Percentiles rank a stretch among this genome's conserved stretches.
Evolutionary conservation across 2,113 vertebrate species (phyloP).

Genomic region (Thomomys bottae): DNA sequence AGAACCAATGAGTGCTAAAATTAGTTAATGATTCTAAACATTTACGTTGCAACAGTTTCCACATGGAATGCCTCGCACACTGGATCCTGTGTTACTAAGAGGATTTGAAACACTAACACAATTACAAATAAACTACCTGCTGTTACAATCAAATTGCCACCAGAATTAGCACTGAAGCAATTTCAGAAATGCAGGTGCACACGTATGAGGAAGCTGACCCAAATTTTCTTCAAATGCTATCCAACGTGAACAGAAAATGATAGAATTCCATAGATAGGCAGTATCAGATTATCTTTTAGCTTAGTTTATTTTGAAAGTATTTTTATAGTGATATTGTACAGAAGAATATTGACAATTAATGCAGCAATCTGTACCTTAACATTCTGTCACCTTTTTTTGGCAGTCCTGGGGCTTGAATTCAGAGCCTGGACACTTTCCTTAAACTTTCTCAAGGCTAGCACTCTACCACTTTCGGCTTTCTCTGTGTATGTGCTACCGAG

Average conservation of each 20-base stretch:
- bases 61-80: neutral
- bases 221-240: constrained; percentile 21
- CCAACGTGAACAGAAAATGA: neutral
- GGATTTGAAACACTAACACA: constrained; percentile 54
- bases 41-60: neutral
- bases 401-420: neutral
- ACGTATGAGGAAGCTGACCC: constrained; percentile 18
- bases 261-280: neutral
- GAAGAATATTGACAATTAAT: neutral
- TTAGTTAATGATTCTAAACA: constrained; percentile 26
- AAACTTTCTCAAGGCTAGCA: too few species aligned
- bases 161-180: constrained; percentile 39
- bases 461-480: too few species aligned
- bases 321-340: neutral
- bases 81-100: constrained; percentile 46
- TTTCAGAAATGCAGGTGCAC: constrained; percentile 57
- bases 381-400: neutral
- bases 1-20: neutral
- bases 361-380: neutral
- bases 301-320: constrained; percentile 44
- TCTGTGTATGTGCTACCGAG: too few species aligned
- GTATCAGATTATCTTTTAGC: neutral
- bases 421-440: too few species aligned
- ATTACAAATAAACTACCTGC: constrained; percentile 71
- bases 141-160: constrained; percentile 52